Evolutionary conservation across 2,797 vertebrate genomes (phyloP).

Genomic region (Sebastes iracundus): DNA sequence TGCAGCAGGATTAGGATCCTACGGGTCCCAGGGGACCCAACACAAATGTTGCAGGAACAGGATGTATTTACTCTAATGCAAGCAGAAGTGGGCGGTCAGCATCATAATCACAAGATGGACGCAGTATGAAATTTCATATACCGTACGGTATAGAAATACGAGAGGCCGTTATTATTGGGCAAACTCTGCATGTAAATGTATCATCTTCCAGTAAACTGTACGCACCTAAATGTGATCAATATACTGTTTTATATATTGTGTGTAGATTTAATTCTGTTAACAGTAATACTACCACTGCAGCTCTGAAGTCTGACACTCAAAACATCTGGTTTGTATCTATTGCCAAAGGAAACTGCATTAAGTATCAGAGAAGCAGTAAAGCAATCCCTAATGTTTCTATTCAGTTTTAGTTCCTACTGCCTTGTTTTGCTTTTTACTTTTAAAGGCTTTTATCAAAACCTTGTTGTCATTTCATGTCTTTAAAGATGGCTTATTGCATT

Average conservation of each 20-base stretch:
- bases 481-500: background rate
- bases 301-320: background rate
- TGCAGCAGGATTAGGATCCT: slow-evolving; percentile 31
- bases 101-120: slow-evolving; percentile 19
- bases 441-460: background rate
- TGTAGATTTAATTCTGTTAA: background rate
- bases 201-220: background rate
- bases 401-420: background rate
- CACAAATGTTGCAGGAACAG: slow-evolving; percentile 32
- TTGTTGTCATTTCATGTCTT: background rate
- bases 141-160: background rate
- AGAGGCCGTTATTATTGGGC: background rate
- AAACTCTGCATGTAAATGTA: background rate
- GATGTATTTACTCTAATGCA: slow-evolving; percentile 48
- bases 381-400: background rate
- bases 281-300: background rate
- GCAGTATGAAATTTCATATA: slow-evolving; percentile 18
- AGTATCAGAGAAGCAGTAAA: background rate
- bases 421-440: background rate
- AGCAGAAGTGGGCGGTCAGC: slow-evolving; percentile 14
- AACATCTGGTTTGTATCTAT: background rate
- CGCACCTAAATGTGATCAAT: background rate
- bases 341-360: background rate
- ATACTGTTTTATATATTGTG: background rate
- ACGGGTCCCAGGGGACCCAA: slow-evolving; percentile 8